A percentile compares a stretch with the other conserved stretches of the same genome.
Conservation (phyloP, 2,888 invertebrate genomes). For the Dichetophora obliterata region DNA sequence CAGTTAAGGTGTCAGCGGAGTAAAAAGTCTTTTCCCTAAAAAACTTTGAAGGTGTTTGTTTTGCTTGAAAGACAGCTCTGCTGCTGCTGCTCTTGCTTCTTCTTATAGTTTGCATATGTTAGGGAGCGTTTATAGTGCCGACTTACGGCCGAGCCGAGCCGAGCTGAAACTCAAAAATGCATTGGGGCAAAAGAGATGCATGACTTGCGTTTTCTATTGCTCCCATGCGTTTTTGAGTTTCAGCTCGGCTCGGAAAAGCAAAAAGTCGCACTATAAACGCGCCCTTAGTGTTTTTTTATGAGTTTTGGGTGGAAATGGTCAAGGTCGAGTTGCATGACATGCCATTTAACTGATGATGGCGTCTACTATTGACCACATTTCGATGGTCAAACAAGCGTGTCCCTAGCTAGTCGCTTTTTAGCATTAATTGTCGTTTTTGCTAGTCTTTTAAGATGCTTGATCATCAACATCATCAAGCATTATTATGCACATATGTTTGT, state of each 20-base stretch:
- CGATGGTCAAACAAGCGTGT: neutral
- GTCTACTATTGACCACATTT: neutral
- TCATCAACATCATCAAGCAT: conserved; percentile 11
- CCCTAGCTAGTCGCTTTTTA: neutral
- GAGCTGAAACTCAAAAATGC: too few species aligned
- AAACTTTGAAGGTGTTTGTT: conserved; percentile 8
- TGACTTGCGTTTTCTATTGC: too few species aligned
- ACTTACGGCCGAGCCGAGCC: too few species aligned
- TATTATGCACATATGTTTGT: neutral
- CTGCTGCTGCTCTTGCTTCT: neutral
- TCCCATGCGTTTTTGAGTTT: too few species aligned
- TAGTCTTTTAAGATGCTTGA: conserved; percentile 14
- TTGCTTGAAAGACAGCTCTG: neutral
- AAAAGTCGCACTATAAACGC: too few species aligned
- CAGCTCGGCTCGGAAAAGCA: too few species aligned
- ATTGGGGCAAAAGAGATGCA: too few species aligned
- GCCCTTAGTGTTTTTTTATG: neutral
- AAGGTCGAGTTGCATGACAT: conserved; percentile 18
- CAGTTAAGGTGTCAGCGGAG: conserved; percentile 3
- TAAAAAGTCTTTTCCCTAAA: neutral
- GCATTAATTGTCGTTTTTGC: neutral
- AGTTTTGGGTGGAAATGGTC: conserved; percentile 13
- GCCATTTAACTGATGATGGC: neutral
- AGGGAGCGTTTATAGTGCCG: too few species aligned
- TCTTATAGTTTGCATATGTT: too few species aligned